phyloP scores from a whole-genome alignment of 2,113 vertebrate genomes.

The Sinocyclocheilus maitianheensis region DNA sequence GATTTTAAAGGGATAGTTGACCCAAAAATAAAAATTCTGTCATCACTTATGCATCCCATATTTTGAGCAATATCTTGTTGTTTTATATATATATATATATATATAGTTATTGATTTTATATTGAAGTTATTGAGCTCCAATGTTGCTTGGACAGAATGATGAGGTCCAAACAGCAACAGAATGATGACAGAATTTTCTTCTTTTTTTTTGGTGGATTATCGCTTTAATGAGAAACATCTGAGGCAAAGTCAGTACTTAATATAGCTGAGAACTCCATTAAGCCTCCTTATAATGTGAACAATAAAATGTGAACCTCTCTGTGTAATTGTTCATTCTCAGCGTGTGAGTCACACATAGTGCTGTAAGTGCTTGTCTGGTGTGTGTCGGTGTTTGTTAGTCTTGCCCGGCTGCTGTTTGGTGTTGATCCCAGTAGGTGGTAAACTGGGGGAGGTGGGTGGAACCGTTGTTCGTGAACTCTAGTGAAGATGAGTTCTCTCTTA shows the following conservation, averaged over 20 bases:
- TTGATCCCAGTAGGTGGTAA: conserved; percentile 42
- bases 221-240: neutral
- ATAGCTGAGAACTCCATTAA: neutral
- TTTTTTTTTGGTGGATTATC: too few relatives aligned
- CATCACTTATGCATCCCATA: too few relatives aligned
- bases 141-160: too few relatives aligned
- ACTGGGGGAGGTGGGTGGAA: conserved; percentile 35
- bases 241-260: neutral
- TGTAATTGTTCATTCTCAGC: neutral
- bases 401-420: conserved; percentile 32
- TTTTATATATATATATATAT: too few relatives aligned
- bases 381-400: conserved; percentile 29
- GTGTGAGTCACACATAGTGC: neutral
- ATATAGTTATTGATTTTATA: too few relatives aligned
- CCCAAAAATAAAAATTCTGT: too few relatives aligned
- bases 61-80: too few relatives aligned
- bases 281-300: neutral
- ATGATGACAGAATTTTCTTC: too few relatives aligned
- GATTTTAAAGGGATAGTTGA: too few relatives aligned
- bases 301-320: neutral
- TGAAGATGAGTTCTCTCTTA: neutral
- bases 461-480: conserved; percentile 11
- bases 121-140: too few relatives aligned
- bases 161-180: too few relatives aligned
- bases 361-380: conserved; percentile 17